A percentile compares a stretch with the other conserved stretches of the same genome.
Conservation (phyloP, 2,888 invertebrate species). For the Reticulitermes lucifugus region DNA sequence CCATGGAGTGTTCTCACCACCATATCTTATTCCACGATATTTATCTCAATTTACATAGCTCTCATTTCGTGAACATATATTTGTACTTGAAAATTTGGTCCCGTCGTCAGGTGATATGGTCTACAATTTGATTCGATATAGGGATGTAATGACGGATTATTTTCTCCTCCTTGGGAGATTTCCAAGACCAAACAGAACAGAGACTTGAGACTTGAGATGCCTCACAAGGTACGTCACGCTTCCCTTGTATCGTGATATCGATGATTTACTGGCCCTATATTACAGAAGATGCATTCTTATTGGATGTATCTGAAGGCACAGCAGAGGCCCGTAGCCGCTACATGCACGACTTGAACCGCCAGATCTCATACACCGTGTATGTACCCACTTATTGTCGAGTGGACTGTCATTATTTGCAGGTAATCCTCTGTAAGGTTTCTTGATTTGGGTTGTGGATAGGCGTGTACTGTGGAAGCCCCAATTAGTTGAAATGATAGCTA, state of each 20-base stretch:
- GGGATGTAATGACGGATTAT: slow-evolving; percentile 44
- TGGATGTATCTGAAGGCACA: background rate
- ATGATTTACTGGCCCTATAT: slow-evolving; percentile 44
- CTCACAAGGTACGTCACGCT: slow-evolving; percentile 40
- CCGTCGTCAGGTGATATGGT: slow-evolving; percentile 35
- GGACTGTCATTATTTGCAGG: slow-evolving; percentile 37
- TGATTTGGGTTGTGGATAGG: slow-evolving; percentile 31
- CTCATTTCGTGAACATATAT: slow-evolving; percentile 37
- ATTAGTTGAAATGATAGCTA: slow-evolving; percentile 49
- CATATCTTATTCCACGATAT: slow-evolving; percentile 48
- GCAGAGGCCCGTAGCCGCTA: background rate
- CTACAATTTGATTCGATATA: slow-evolving; percentile 39
- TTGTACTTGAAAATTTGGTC: slow-evolving; percentile 14
- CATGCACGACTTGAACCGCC: background rate
- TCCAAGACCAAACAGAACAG: slow-evolving; percentile 11
- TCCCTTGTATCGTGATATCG: slow-evolving; percentile 43
- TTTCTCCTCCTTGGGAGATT: slow-evolving; percentile 39
- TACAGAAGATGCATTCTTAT: slow-evolving; percentile 12
- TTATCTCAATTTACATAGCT: slow-evolving; percentile 51
- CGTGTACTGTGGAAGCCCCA: slow-evolving; percentile 31
- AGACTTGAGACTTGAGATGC: background rate
- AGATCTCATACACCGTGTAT: slow-evolving; percentile 8
- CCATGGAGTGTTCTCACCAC: slow-evolving; percentile 3
- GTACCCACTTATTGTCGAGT: slow-evolving; percentile 29
- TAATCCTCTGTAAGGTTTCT: slow-evolving; percentile 23